Conservation (phyloP, 2,888 invertebrate genomes). For the Allygus modestus region DNA sequence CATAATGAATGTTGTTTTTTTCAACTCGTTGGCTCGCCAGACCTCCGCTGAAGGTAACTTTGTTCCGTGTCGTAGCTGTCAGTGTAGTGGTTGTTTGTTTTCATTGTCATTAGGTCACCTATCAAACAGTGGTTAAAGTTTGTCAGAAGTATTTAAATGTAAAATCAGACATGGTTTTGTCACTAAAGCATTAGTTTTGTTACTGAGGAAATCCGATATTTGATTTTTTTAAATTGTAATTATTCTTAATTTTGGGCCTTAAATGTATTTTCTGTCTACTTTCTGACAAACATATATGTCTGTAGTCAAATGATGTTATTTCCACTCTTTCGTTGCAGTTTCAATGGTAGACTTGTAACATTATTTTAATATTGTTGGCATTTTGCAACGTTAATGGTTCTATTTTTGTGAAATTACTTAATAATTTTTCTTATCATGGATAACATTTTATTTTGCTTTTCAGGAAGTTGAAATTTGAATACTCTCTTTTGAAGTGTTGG, state of each 20-base stretch:
- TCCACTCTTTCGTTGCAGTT: neutral
- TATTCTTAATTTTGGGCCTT: neutral
- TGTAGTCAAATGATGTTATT: neutral
- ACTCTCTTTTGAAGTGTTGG: no score
- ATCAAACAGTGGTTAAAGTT: neutral
- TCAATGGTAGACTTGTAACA: neutral
- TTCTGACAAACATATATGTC: neutral
- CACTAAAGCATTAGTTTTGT: no score
- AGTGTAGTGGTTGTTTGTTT: conserved; percentile 26
- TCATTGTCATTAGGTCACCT: neutral
- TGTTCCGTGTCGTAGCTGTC: conserved; percentile 14
- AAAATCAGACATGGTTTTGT: neutral
- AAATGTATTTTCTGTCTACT: neutral
- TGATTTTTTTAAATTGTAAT: no score
- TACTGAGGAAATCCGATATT: no score
- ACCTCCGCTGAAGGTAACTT: conserved; percentile 11
- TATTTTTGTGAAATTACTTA: no score
- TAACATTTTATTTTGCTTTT: no score
- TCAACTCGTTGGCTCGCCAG: conserved; percentile 36
- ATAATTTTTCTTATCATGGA: no score
- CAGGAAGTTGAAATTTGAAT: no score
- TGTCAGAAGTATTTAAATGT: neutral
- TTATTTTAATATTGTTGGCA: neutral
- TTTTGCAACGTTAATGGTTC: conserved; percentile 14
- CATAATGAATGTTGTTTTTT: conserved; percentile 49